Conservation (phyloP, 2,797 vertebrate species). For the Podarcis lilfordi region DNA sequence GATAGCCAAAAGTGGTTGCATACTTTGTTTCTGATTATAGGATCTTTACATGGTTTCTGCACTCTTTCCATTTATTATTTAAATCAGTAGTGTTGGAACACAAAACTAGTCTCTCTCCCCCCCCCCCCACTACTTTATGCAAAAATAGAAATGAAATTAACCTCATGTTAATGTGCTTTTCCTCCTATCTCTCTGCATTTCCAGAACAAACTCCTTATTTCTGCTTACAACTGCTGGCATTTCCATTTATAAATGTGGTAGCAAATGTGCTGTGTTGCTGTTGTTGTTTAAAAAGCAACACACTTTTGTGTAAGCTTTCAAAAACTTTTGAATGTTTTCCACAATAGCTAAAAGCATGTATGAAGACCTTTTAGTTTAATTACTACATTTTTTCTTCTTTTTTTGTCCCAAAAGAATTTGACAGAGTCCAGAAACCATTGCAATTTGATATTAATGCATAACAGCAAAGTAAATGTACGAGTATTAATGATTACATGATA, state of each 20-base stretch:
- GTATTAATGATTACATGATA: background rate
- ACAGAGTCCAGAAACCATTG: slow-evolving; percentile 1
- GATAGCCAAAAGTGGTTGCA: background rate
- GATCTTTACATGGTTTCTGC: background rate
- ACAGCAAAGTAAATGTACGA: background rate
- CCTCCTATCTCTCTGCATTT: background rate
- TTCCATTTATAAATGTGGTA: slow-evolving; percentile 4
- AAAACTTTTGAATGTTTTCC: background rate
- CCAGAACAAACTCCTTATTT: background rate
- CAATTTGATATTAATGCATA: slow-evolving; percentile 1
- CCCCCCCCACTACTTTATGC: background rate
- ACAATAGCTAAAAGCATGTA: background rate
- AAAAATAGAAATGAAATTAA: background rate
- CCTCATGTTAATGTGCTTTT: background rate
- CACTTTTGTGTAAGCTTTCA: background rate
- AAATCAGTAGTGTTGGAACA: background rate
- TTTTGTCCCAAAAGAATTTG: background rate
- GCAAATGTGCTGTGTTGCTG: background rate
- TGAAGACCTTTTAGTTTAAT: background rate
- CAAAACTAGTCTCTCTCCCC: background rate
- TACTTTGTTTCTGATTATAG: background rate
- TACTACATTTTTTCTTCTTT: background rate
- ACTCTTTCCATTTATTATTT: background rate
- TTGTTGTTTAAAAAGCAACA: background rate
- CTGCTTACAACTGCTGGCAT: background rate